A percentile compares a stretch with the other conserved stretches of the same genome.
Evolutionary conservation across 2,797 vertebrate genomes (phyloP).

Genomic region (Odontamblyopus rebecca): DNA sequence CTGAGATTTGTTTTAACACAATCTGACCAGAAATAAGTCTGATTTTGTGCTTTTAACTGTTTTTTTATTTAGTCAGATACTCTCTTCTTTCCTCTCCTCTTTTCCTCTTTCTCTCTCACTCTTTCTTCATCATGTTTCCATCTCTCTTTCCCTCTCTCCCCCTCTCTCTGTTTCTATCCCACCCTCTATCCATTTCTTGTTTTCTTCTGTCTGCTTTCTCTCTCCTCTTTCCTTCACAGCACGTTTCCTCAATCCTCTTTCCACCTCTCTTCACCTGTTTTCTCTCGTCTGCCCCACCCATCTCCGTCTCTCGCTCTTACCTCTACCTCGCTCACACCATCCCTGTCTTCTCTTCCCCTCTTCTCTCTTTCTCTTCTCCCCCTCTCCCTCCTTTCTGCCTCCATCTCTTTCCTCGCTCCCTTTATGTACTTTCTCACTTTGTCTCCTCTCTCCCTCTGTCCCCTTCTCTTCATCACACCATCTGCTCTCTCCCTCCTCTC

Average conservation of each 20-base stretch:
- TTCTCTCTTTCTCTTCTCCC: conserved; percentile 24
- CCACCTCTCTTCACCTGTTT: background rate
- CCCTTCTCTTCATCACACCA: background rate
- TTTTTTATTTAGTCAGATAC: too few species aligned
- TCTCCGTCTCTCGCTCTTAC: background rate
- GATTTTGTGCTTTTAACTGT: too few species aligned
- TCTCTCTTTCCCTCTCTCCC: background rate
- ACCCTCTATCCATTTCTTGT: background rate
- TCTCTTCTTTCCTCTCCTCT: too few species aligned
- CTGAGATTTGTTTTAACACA: too few species aligned
- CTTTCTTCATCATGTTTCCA: too few species aligned
- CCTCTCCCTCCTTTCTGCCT: background rate
- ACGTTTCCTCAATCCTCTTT: too few species aligned
- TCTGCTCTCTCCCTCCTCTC: background rate
- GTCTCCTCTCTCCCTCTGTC: background rate
- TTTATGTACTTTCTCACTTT: too few species aligned
- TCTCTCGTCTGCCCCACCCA: background rate
- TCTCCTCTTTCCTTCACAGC: background rate
- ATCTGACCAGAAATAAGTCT: too few species aligned
- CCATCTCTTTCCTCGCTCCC: background rate
- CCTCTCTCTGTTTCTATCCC: conserved; percentile 46
- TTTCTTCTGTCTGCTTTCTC: background rate
- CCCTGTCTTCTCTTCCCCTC: conserved; percentile 17
- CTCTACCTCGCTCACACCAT: background rate
- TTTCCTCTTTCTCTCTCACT: too few species aligned